phyloP scores from a whole-genome alignment of 2,888 invertebrate genomes.

The Drosophila niveifrons region DNA sequence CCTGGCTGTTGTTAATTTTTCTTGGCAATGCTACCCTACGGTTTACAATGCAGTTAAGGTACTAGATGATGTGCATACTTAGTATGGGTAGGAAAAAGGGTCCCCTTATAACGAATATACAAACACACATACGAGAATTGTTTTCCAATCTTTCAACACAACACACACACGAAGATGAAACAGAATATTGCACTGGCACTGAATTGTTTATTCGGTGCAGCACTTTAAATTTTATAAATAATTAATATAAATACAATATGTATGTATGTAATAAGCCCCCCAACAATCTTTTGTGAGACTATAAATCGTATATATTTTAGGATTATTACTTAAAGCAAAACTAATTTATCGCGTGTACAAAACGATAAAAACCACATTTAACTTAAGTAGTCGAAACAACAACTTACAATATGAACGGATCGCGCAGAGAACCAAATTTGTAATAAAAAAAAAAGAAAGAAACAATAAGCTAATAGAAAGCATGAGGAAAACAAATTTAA shows the following conservation, averaged over 20 bases:
- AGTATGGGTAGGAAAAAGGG: conserved; percentile 61
- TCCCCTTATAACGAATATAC: conserved; percentile 25
- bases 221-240: conserved; percentile 45
- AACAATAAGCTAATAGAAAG: conserved; percentile 8
- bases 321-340: conserved; percentile 57
- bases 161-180: conserved; percentile 16
- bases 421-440: conserved; percentile 76
- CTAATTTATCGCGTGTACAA: conserved; percentile 73
- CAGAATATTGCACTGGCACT: conserved; percentile 43
- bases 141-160: conserved; percentile 41
- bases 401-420: conserved; percentile 35
- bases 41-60: conserved; percentile 13
- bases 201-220: conserved; percentile 55
- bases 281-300: conserved; percentile 79
- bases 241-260: conserved; percentile 24
- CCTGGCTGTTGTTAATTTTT: conserved; percentile 70
- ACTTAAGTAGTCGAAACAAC: conserved; percentile 67
- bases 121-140: conserved; percentile 25
- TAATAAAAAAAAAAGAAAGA: conserved; percentile 42
- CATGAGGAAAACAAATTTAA: conserved; percentile 27
- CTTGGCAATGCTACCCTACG: conserved; percentile 39
- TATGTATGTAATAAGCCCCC: conserved; percentile 56
- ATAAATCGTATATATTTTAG: conserved; percentile 68
- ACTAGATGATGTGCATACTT: conserved; percentile 54
- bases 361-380: conserved; percentile 63